A percentile compares a stretch with the other conserved stretches of the same genome.
Evolutionary conservation across 1,140 invertebrate species (phyloP).

Genomic region (Leptinotarsa defecta): DNA sequence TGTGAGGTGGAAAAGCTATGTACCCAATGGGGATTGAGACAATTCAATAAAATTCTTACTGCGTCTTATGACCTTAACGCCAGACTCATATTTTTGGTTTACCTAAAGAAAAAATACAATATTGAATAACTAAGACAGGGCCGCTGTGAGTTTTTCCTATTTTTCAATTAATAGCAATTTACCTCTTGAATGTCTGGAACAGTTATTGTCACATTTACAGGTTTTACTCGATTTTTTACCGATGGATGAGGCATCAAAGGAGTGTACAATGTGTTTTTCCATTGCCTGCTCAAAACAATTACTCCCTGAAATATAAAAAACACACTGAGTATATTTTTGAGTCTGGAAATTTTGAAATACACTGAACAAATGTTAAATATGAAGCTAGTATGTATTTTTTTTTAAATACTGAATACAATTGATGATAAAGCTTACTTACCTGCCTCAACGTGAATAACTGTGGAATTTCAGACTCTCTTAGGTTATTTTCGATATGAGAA

Average conservation of each 20-base stretch:
- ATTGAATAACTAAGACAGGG: background rate
- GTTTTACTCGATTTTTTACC: slow-evolving; percentile 82
- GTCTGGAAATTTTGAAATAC: too few relatives aligned
- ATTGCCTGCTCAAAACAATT: slow-evolving; percentile 89
- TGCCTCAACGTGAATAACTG: slow-evolving; percentile 87
- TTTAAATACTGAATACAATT: too few relatives aligned
- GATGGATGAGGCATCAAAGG: slow-evolving; percentile 88
- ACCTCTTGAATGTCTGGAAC: slow-evolving; percentile 82
- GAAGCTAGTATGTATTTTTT: background rate
- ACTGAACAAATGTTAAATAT: too few relatives aligned
- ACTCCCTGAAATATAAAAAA: slow-evolving; percentile 71
- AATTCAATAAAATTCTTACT: slow-evolving; percentile 32
- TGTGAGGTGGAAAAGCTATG: slow-evolving; percentile 21
- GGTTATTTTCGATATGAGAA: slow-evolving; percentile 78
- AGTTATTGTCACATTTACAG: slow-evolving; percentile 86
- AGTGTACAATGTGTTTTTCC: slow-evolving; percentile 96
- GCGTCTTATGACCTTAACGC: slow-evolving; percentile 25
- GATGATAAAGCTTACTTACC: slow-evolving; percentile 53
- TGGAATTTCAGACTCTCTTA: slow-evolving; percentile 82
- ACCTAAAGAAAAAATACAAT: slow-evolving; percentile 35
- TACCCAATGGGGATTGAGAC: slow-evolving; percentile 17
- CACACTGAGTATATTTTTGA: background rate
- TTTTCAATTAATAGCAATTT: slow-evolving; percentile 38
- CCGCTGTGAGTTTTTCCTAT: too few relatives aligned
- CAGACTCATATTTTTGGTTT: slow-evolving; percentile 34